Evolutionary conservation across 2,113 vertebrate species (phyloP), one percentile per base, ranked within the genome.

Genomic region (Steatornis caripensis): DNA sequence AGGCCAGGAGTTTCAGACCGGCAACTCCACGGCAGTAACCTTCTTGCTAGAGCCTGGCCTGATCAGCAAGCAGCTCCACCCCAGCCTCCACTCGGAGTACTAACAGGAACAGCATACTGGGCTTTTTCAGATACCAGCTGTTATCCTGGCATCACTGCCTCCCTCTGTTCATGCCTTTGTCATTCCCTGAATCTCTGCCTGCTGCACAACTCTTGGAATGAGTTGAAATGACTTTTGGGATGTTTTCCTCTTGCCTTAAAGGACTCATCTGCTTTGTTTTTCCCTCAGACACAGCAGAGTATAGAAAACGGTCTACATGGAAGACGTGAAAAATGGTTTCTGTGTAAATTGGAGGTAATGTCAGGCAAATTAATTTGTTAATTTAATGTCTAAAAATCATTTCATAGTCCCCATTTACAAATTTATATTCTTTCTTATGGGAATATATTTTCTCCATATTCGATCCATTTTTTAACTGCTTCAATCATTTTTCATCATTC

Each of bases 281-380:
- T 71, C 80, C 51, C 80, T 95, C 80, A 84, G 77, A 89, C 80
- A 61, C 57, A 81, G 84, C 46, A 75, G 65, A 89, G 91, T 16
- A 27, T 8, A 74, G 76, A 82, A 96, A 95, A 93, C 36, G 24
- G 39, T 72, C 92, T 84, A 79, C 53, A 54, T 0, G 13, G 57
- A 94, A 90, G 93, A 91, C 20, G n/a, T 60, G 81, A 94, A 91
- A 89, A 76, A 92, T 57, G 37, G 55, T 89, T 96, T 95, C 84
- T 66, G 27, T 94, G 90, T 82, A 95, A 97, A 95, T 79, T 69
- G 45, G 77, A 79, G 37, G 74, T 69, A 85, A 75, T 39, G 61
- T 93, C 96, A 93, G 83, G 70, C 84, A 94, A 90, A 95, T 79
- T 87, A 89, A 87, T 95, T 95, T 93, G 90, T 90, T 96, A 87